Evolutionary conservation across 2,113 vertebrate species (phyloP), one percentile per base, ranked within the genome.

Genomic region (Helogale parvula): DNA sequence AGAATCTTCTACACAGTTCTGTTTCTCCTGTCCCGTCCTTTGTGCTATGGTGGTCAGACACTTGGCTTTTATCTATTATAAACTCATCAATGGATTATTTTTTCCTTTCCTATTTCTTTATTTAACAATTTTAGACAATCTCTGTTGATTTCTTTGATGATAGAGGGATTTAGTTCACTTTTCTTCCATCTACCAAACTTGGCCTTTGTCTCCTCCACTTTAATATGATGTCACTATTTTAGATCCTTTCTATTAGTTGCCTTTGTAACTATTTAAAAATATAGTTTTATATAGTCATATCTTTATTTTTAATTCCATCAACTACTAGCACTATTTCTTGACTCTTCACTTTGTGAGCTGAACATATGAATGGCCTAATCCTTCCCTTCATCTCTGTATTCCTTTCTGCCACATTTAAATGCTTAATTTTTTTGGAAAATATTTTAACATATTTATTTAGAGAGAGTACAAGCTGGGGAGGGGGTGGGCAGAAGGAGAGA

Each of bases 81-180:
- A 95, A 65, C 10, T 8, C 15, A 79, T 77, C 10, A 38, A 31
- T 47, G 69, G 6, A 19, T 89, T 96, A 38, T 60, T 69, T n/a
- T 29, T 85, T 90, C 74, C 65, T 77, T 93, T 38, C n/a, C 29
- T 93, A 45, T 85, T 88, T 96, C 31, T 93, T 68, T 69, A 23
- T 41, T 63, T 52, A 76, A 63, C 27, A 69, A 8, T 60, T 81
- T 60, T 80, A 57, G 35, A 60, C 13, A 68, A 85, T 25, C 27
- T 82, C 38, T 82, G 35, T 74, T 69, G 47, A 87, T 68, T 86
- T 81, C 57, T 63, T 41, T 82, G 19, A 63, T 57, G 50, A 31
- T 87, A 31, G n/a, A 41, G 57, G 33, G 41, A 83, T 83, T 76
- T 82, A 87, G 52, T 25, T 74, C n/a, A 82, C 14, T 54, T 33